Percentiles rank a stretch among this genome's conserved stretches.
Conservation (phyloP, 2,888 invertebrate species). For the Sesia bembeciformis region DNA sequence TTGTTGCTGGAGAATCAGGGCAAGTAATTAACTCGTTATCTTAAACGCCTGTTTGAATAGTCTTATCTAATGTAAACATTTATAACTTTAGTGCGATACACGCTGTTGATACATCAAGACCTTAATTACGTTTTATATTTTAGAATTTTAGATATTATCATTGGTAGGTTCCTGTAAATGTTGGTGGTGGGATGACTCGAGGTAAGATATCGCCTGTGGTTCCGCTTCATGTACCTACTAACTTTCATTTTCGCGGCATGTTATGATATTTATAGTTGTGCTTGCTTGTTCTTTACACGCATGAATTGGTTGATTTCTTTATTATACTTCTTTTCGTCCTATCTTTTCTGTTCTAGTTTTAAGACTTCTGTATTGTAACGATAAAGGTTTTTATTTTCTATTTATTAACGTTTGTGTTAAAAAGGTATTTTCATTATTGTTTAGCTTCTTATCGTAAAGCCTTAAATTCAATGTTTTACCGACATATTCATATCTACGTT, state of each 20-base stretch:
- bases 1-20: background rate
- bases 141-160: background rate
- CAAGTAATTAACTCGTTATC: background rate
- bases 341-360: constrained; percentile 4
- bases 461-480: background rate
- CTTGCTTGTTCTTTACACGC: constrained; percentile 4
- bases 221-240: constrained; percentile 32
- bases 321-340: constrained; percentile 4
- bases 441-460: background rate
- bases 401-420: background rate
- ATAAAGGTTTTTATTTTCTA: background rate
- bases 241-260: constrained; percentile 41
- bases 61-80: background rate
- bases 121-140: background rate
- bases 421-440: too few species aligned
- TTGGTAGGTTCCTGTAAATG: constrained; percentile 33
- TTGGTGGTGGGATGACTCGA: constrained; percentile 56
- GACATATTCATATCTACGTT: background rate
- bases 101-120: background rate
- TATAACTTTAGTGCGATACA: background rate
- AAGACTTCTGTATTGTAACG: background rate
- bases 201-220: constrained; percentile 47
- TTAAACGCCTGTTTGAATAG: background rate
- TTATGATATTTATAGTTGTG: constrained; percentile 19
- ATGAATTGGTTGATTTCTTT: constrained; percentile 10